Evolutionary conservation across 2,797 vertebrate species (phyloP).

Genomic region (Gastrophryne carolinensis): DNA sequence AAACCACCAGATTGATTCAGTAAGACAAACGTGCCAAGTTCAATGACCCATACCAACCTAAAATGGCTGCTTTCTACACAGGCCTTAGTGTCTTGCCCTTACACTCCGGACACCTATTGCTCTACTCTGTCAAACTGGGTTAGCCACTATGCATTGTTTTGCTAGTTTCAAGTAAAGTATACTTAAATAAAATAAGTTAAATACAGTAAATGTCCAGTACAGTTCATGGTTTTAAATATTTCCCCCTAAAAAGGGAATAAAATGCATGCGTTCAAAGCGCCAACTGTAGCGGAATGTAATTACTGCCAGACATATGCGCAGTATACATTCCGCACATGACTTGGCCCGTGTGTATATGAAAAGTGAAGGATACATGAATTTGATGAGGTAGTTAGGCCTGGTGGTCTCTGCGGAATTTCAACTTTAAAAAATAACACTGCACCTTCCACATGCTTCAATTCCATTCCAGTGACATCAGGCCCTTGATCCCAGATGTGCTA

Average conservation of each 20-base stretch:
- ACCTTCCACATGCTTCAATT: slow-evolving; percentile 44
- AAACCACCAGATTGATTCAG: too few relatives aligned
- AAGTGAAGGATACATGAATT: slow-evolving; percentile 43
- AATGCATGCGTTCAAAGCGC: slow-evolving; percentile 13
- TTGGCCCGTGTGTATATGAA: slow-evolving; percentile 49
- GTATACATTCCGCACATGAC: slow-evolving; percentile 51
- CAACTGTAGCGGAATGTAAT: slow-evolving; percentile 39
- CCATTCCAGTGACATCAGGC: slow-evolving; percentile 36
- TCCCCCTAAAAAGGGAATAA: slow-evolving; percentile 51
- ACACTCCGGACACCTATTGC: too few relatives aligned
- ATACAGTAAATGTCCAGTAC: too few relatives aligned
- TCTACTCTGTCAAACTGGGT: too few relatives aligned
- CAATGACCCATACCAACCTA: too few relatives aligned
- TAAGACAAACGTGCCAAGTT: too few relatives aligned
- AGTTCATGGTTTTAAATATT: too few relatives aligned
- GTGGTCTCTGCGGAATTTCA: slow-evolving; percentile 47
- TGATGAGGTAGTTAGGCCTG: slow-evolving; percentile 40
- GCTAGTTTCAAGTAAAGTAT: too few relatives aligned
- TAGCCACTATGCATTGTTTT: too few relatives aligned
- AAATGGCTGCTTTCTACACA: too few relatives aligned
- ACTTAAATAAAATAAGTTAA: too few relatives aligned
- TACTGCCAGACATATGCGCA: slow-evolving; percentile 49
- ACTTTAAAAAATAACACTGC: slow-evolving; percentile 37
- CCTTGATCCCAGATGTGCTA: slow-evolving; percentile 45
- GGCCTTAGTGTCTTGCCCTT: too few relatives aligned